These are phyloP conservation scores for Ommatoiulus sabulosus DNA, from an alignment of 2,888 invertebrate genomes.

Conservation along the genomic window DNA sequence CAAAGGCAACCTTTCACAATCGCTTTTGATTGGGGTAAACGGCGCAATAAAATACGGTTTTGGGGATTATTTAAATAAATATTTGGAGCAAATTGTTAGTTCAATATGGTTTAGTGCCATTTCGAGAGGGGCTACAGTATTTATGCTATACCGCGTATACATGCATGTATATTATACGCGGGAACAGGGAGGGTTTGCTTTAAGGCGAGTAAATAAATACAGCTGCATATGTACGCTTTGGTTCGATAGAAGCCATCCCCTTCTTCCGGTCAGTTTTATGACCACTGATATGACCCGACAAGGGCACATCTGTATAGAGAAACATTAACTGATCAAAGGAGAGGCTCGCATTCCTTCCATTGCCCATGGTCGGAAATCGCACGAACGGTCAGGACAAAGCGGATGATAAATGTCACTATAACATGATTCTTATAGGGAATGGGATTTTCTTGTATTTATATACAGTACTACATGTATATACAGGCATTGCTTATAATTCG, in stretches of 20 bases:
- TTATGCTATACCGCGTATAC: neutral
- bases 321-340: slow-evolving; percentile 14
- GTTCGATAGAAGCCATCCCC: neutral
- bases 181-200: neutral
- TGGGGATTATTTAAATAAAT: slow-evolving; percentile 1
- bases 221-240: neutral
- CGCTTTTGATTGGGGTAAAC: neutral
- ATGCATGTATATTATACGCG: neutral
- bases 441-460: too few species aligned
- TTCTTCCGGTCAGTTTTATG: slow-evolving; percentile 6
- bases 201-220: neutral
- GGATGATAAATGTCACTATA: neutral
- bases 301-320: neutral
- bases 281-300: neutral
- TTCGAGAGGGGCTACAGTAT: neutral
- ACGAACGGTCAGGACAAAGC: neutral
- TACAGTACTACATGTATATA: too few species aligned
- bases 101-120: neutral
- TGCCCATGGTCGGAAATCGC: neutral
- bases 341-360: too few species aligned
- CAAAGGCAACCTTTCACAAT: neutral
- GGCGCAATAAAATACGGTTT: neutral
- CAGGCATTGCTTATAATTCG: too few species aligned
- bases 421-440: neutral
- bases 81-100: neutral